phyloP scores from a whole-genome alignment of 2,797 vertebrate species.

The Jordanella pulchra region DNA sequence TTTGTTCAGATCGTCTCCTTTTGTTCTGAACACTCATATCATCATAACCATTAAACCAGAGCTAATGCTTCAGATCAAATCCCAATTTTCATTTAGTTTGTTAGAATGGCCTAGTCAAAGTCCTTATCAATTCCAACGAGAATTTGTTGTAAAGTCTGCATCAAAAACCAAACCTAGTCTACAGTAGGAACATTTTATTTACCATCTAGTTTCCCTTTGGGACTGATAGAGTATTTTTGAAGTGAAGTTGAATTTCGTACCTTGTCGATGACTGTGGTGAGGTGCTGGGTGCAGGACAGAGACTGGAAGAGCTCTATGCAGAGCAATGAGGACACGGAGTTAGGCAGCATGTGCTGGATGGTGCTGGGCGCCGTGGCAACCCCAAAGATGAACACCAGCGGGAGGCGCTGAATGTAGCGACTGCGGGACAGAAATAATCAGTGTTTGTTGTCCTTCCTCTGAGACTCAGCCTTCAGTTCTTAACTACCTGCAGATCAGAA shows the following conservation, averaged over 20 bases:
- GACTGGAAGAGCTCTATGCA: slow-evolving; percentile 97
- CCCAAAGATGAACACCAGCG: slow-evolving; percentile 92
- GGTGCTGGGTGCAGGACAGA: slow-evolving; percentile 91
- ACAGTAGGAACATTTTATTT: no score
- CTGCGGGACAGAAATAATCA: slow-evolving; percentile 65
- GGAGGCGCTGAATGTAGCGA: slow-evolving; percentile 87
- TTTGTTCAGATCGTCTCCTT: no score
- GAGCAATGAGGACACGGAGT: slow-evolving; percentile 92
- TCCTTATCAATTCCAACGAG: background rate
- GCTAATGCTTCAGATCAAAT: background rate
- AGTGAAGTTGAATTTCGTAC: slow-evolving; percentile 65
- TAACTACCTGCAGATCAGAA: slow-evolving; percentile 90
- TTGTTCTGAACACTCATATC: no score
- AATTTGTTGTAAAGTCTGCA: background rate
- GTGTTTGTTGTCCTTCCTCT: background rate
- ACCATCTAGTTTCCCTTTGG: no score
- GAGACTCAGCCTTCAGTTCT: background rate
- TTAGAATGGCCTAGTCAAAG: slow-evolving; percentile 1
- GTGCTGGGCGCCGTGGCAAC: slow-evolving; percentile 95
- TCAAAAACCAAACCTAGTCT: no score
- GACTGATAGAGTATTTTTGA: no score
- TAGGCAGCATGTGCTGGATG: slow-evolving; percentile 91
- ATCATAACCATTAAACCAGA: no score
- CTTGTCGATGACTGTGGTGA: slow-evolving; percentile 92
- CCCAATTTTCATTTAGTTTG: background rate